Base-by-base conservation (phyloP, 2,797 vertebrate genomes). In the Salarias fasciatus region DNA sequence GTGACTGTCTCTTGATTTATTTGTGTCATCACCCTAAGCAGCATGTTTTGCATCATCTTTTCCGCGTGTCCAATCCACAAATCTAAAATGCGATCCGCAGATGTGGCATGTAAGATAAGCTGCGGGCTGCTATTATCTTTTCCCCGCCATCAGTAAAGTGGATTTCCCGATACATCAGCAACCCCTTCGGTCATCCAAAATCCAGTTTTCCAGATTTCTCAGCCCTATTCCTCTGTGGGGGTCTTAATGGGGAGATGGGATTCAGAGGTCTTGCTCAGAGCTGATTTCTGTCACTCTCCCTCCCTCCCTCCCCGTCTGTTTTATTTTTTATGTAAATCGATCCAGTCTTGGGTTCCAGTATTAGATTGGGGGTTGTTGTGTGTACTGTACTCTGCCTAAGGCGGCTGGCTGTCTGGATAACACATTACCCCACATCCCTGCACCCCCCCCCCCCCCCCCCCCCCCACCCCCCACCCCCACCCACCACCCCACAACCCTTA, bases 391-490 rank as follows among this genome's bases (percentile, higher is more conserved):
- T 63, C 62, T 79, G 82, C 90, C 88, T 77, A 65, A 86, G 92
- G 92, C 89, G 85, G 81, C 91, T 82, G 72, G n/a, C 80, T 89
- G 91, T 92, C 92, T 93, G 86, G 81, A 80, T 84, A 84, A 82
- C 65, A 84, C 86, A 88, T 87, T 90, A 79, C 72, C 86, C 79
- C 66, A 81, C 82, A 83, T 83, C 66, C 54, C 67, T 46, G 48
- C 50, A 55, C 69, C 50, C 57, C 65, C 58, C 74, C 69, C 18
- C 18, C 3, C 18, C 18, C 66, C 54, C 65, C 44, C 45, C 48
- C 53, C 71, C 50, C 57, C 65, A 58, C 72, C 38, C 54, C 61
- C 48, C 50, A n/a, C 69, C 18, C 18, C 3, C 18, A 18, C 66
- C 54, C 65, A 44, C 45, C 48, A 53, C 71, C 50, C 57, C 65